Evolutionary conservation across 2,888 invertebrate species (phyloP), one percentile per base, ranked within the genome.

Genomic region (Elegia similella): DNA sequence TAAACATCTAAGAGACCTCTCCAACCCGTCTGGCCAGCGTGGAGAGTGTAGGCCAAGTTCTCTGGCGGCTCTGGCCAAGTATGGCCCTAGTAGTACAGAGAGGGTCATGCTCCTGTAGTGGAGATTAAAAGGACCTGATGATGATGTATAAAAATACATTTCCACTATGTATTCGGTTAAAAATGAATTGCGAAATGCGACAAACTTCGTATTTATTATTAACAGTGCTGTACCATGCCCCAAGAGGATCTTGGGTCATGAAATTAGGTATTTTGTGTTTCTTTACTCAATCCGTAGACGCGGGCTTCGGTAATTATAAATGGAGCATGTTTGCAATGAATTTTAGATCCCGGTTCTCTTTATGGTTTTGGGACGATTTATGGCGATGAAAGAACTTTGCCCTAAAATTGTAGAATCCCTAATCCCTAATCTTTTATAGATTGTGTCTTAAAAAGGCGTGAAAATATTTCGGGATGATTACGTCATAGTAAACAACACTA

Each of bases 301-400:
- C 62, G 56, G 65, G 64, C 60, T 65, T 68, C 62, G 67, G 75
- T 78, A 78, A 80, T 80, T 79, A 80, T 80, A 74, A 75, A 79
- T 78, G 75, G 62, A 60, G 65, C 67, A 64, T 70, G 69, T 67
- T 56, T 57, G 63, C 64, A 61, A 65, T 73, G 72, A 72, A 74
- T 72, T 69, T 66, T 72, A 64, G 66, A 72, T 67, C 38, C 60
- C 65, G 48, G 7, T 8, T 13, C 48, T 32, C 32, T 50, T 50
- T 50, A 50, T 50, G 48, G 48, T 32, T 50, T 50, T 50, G 59
- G 50, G 34, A 42, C 46, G 30, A 59, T 63, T 70, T 68, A 61
- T 62, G 58, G 52, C 34, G 52, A 1, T 10, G 32, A 7, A 8
- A 32, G 23, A 3, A 23, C 23, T 23, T 23, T 23, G 23, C 2